Evolutionary conservation across 2,113 vertebrate species (phyloP).

Genomic region (Nannobrachium achirus): DNA sequence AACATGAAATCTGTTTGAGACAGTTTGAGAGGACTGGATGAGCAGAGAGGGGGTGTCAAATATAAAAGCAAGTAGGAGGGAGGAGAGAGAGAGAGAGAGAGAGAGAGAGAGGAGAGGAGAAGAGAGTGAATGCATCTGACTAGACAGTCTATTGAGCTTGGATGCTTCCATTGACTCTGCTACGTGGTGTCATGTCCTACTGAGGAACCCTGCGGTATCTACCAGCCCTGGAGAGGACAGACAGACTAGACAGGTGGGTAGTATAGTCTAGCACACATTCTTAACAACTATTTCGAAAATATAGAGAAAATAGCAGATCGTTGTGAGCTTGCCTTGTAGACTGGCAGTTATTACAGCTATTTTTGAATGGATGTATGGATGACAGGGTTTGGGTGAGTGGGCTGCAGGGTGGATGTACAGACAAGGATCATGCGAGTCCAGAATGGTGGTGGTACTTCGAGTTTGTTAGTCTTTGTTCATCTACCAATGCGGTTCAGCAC

Average conservation of each 20-base stretch:
- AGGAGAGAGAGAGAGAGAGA: constrained; percentile 32
- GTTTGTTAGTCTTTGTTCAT: no score
- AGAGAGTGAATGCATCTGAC: constrained; percentile 56
- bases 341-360: not conserved
- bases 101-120: constrained; percentile 52
- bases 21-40: constrained; percentile 72
- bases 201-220: constrained; percentile 38
- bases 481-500: no score
- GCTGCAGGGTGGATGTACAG: not conserved
- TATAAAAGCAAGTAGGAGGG: constrained; percentile 71
- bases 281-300: no score
- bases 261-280: no score
- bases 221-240: not conserved
- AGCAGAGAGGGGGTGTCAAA: constrained; percentile 73
- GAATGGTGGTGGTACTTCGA: no score
- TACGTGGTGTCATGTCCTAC: constrained; percentile 33
- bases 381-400: not conserved
- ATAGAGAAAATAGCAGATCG: no score
- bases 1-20: constrained; percentile 64
- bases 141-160: constrained; percentile 59
- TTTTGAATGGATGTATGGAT: not conserved
- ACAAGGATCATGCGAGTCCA: no score
- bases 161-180: constrained; percentile 54
- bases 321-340: no score
- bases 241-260: constrained; percentile 55